phyloP scores from a whole-genome alignment of 2,888 invertebrate genomes.

The Cephonodes hylas region DNA sequence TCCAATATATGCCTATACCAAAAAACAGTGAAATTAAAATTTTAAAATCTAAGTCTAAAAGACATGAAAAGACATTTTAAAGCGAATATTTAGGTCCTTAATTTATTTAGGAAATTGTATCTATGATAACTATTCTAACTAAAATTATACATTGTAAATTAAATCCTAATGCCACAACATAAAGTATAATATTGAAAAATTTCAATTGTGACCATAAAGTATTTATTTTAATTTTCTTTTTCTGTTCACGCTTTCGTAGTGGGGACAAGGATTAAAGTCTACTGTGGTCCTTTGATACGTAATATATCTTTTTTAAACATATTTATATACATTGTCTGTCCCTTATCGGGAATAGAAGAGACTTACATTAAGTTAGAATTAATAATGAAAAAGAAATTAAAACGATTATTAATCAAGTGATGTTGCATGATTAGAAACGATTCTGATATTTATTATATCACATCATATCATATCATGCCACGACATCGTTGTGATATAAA shows the following conservation, averaged over 20 bases:
- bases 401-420: background rate
- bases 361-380: slow-evolving; percentile 18
- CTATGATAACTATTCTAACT: too few species aligned
- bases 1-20: too few species aligned
- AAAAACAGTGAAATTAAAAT: too few species aligned
- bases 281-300: slow-evolving; percentile 73
- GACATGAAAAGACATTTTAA: too few species aligned
- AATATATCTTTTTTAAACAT: slow-evolving; percentile 51
- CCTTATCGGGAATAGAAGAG: slow-evolving; percentile 4
- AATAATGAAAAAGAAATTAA: background rate
- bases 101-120: too few species aligned
- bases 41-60: too few species aligned
- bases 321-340: slow-evolving; percentile 19
- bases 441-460: too few species aligned
- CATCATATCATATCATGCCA: too few species aligned
- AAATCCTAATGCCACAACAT: background rate
- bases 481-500: too few species aligned
- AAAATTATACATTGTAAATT: background rate
- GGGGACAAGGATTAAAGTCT: slow-evolving; percentile 63
- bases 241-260: slow-evolving; percentile 72
- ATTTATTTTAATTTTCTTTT: slow-evolving; percentile 46
- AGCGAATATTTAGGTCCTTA: too few species aligned
- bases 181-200: background rate
- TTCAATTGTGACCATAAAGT: background rate
- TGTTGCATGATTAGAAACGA: background rate